Evolutionary conservation across 2,113 vertebrate genomes (phyloP).

Genomic region (Rana temporaria): DNA sequence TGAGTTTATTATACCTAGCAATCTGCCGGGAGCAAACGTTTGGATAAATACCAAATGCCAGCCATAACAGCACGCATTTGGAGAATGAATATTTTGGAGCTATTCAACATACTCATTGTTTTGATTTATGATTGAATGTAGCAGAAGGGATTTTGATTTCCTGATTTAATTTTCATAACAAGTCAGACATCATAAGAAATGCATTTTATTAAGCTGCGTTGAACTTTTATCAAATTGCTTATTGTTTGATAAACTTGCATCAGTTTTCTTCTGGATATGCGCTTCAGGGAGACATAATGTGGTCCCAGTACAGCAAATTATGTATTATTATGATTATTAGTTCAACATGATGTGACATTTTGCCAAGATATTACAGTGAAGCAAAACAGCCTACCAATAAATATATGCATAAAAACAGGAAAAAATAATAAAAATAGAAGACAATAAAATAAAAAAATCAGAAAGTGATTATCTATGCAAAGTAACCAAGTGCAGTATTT

Average conservation of each 20-base stretch:
- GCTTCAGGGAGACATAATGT: background rate
- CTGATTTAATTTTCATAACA: slow-evolving; percentile 20
- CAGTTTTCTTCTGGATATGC: background rate
- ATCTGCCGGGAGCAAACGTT: slow-evolving; percentile 26
- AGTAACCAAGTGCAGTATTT: too few relatives aligned
- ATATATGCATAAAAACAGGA: too few relatives aligned
- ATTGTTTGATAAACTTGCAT: too few relatives aligned
- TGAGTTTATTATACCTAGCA: slow-evolving; percentile 25
- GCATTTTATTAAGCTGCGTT: background rate
- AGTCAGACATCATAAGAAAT: slow-evolving; percentile 13
- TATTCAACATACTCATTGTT: background rate
- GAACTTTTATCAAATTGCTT: background rate
- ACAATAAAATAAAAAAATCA: too few relatives aligned
- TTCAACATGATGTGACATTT: too few relatives aligned
- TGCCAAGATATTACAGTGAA: too few relatives aligned
- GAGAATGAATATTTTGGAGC: slow-evolving; percentile 28
- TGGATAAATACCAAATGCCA: slow-evolving; percentile 17
- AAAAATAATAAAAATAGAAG: too few relatives aligned
- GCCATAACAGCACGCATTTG: slow-evolving; percentile 33
- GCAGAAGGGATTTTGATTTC: slow-evolving; percentile 19
- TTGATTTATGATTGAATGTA: slow-evolving; percentile 19
- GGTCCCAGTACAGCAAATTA: too few relatives aligned
- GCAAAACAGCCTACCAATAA: too few relatives aligned
- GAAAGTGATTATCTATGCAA: too few relatives aligned
- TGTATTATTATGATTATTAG: too few relatives aligned